Evolutionary conservation across 2,113 vertebrate genomes (phyloP), one percentile per base, ranked within the genome.

Genomic region (Gnathochromis pfefferi): DNA sequence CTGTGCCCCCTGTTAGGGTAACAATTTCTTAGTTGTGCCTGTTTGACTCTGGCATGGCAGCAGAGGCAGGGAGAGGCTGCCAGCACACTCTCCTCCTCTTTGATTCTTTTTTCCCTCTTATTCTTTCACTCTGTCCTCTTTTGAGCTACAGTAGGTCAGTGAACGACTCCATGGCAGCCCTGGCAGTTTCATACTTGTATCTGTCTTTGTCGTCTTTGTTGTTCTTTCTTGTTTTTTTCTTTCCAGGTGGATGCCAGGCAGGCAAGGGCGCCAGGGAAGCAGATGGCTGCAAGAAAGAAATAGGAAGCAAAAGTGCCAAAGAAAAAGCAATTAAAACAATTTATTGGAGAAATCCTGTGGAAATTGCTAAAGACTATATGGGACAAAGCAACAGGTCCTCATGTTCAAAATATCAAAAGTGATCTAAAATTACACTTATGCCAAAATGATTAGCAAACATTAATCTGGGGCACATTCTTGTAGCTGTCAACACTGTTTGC

Each of bases 261-360:
- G 92, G 94, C 38, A 7, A n/a, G 13, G 92, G 6, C 88, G 96
- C 97, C 97, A 97, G 97, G 93, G 93, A 93, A 97, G 96, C 98
- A 98, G 98, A 98, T 99, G 97, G 97, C 95, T 40, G 85, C 57
- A 82, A 88, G 81, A 79, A 85, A 81, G 84, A 84, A 80, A 81
- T 42, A 84, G 75, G 83, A 65, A 78, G 53, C 6, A 17, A 31
- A 83, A 70, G 49, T 80, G 47, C 45, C 81, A 5, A 83, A 85
- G 63, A 75, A 88, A 73, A 45, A 70, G 75, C 31, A 33, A 82
- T n/a, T 5, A 80, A 83, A 84, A 16, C 45, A 26, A 91, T 86
- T 84, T 79, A 54, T 49, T 84, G 47, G 57, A 81, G 47, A 68
- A 31, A 57, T 40, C 33, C 75, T 78, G 89, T 47, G 45, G 79